Percentiles rank a stretch among this genome's conserved stretches.
Evolutionary conservation across 2,888 invertebrate species (phyloP).

Genomic region (Trisateles emortualis): DNA sequence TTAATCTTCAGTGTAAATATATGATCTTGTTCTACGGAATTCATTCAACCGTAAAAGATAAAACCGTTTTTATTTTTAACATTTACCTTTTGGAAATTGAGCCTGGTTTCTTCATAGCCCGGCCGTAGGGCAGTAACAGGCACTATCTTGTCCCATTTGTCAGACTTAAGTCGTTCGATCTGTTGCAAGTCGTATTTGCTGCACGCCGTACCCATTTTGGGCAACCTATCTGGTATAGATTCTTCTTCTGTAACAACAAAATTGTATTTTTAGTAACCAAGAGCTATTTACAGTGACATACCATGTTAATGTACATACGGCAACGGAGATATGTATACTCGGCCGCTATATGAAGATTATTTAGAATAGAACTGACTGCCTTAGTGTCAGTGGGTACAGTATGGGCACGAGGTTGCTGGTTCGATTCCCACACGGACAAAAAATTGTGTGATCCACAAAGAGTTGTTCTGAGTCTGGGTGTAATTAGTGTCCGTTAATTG

Average conservation of each 20-base stretch:
- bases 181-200: conserved; percentile 73
- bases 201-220: conserved; percentile 83
- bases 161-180: conserved; percentile 74
- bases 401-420: no score
- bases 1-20: no score
- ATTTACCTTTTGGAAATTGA: conserved; percentile 84
- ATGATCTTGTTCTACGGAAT: background rate
- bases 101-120: conserved; percentile 87
- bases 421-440: no score
- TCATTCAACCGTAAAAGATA: background rate
- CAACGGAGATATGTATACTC: no score
- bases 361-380: no score
- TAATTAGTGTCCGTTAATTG: no score
- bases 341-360: no score
- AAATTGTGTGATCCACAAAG: no score
- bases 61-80: conserved; percentile 11
- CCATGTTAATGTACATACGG: no score
- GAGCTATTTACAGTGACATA: no score
- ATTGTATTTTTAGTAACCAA: conserved; percentile 16
- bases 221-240: conserved; percentile 73
- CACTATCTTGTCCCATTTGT: conserved; percentile 87
- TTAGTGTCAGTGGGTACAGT: no score
- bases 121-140: conserved; percentile 83
- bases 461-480: no score
- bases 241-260: conserved; percentile 73